These are phyloP conservation scores for Gryon sp. DNA, from an alignment of 1,140 invertebrate genomes.

Conservation along the genomic window DNA sequence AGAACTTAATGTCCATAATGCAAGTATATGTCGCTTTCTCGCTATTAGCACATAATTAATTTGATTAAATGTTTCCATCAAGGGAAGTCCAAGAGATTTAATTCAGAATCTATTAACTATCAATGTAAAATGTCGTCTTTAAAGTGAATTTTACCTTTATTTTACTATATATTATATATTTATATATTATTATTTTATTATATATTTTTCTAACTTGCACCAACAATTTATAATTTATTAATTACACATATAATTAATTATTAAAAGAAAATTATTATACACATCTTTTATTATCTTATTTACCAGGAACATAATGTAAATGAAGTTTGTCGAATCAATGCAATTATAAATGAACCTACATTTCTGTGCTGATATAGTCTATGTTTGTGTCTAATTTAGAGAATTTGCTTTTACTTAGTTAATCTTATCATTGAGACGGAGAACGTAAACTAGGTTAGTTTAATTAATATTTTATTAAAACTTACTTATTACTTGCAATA, in stretches of 20 bases:
- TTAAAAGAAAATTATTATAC: too few species aligned
- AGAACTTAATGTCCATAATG: slow-evolving; percentile 46
- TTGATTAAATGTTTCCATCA: slow-evolving; percentile 33
- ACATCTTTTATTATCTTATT: too few species aligned
- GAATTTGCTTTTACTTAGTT: slow-evolving; percentile 9
- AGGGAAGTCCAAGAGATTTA: slow-evolving; percentile 10
- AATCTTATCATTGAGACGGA: slow-evolving; percentile 4
- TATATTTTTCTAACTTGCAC: too few species aligned
- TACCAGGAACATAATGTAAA: too few species aligned
- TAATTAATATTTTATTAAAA: slow-evolving; percentile 17
- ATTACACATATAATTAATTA: too few species aligned
- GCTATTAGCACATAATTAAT: slow-evolving; percentile 31
- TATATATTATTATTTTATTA: too few species aligned
- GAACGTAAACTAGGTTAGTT: slow-evolving; percentile 9
- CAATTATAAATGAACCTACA: slow-evolving; percentile 4
- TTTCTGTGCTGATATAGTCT: slow-evolving; percentile 4
- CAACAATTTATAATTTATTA: too few species aligned
- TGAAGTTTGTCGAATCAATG: not conserved
- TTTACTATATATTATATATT: too few species aligned
- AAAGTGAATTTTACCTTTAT: too few species aligned
- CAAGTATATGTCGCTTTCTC: slow-evolving; percentile 29
- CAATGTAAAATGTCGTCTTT: too few species aligned
- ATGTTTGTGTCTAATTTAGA: slow-evolving; percentile 17
- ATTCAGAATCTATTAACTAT: slow-evolving; percentile 3
- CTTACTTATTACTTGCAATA: too few species aligned